Base-by-base conservation (phyloP, 92 coral and sea anemone genomes). In the Siderastrea siderea region DNA sequence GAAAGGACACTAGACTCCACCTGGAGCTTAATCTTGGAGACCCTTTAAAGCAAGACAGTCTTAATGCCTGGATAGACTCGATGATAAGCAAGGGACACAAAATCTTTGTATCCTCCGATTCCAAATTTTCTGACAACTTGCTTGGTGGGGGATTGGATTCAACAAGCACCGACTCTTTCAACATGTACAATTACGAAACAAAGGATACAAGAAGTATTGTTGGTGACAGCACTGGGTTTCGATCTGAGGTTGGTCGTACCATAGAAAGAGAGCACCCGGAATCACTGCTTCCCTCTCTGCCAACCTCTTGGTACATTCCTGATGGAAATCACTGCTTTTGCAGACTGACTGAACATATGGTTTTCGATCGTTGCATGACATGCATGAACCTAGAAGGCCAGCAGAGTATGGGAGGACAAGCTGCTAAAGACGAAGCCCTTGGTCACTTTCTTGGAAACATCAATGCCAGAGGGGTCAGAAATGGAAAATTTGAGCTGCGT, bases 261-360 rank as follows among this genome's bases (percentile, higher is more conserved):
- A 79, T 90, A 38, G 65, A 67, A 8, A 75, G 93, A 63, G 87
- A 84, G 82, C 88, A 84, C 55, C 88, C 88, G 16, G 80, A 84
- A 58, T 84, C 88, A 2, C 44, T 84, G 57, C 66, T 84, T 2
- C 88, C 88, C 9, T 71, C 91, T 11, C 86, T 88, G 61, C 71
- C 87, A 1, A 88, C 87, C 1, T 47, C 60, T 4, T 58, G 72
- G 38, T 88, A 53, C 55, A 77, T 88, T 55, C 86, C 86, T 3
- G 74, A 78, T 75, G 80, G 71, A 51, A 83, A 88, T 63, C 91
- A 88, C 91, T 82, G 74, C 88, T 88, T 88, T 61, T 68, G 79
- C 48, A 71, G 91, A 61, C 75, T 87, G 19, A 87, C 91, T 15
- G 91, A 87, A 73, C 86, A 74, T 48, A 50, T 88, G 49, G 60